These are phyloP conservation scores for Corythucha ciliata DNA, from an alignment of 2,888 invertebrate species.

Conservation along the genomic window DNA sequence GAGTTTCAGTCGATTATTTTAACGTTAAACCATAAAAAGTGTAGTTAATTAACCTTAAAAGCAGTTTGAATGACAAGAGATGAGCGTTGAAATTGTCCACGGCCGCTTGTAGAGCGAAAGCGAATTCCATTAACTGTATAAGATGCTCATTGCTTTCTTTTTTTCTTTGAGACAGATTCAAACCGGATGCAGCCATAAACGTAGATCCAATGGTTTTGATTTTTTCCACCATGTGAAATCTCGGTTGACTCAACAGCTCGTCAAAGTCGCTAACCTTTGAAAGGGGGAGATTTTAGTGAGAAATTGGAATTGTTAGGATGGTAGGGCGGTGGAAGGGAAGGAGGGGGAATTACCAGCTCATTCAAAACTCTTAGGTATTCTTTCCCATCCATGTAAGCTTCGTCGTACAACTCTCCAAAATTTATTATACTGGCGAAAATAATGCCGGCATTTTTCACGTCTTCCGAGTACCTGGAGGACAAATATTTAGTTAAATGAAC, in stretches of 20 bases:
- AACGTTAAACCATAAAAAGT: background rate
- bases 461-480: constrained; percentile 70
- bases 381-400: constrained; percentile 87
- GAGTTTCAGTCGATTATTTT: background rate
- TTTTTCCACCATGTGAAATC: constrained; percentile 85
- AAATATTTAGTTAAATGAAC: background rate
- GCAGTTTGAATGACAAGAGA: constrained; percentile 79
- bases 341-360: constrained; percentile 58
- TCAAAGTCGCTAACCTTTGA: constrained; percentile 63
- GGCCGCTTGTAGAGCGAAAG: constrained; percentile 79
- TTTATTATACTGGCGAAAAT: constrained; percentile 95
- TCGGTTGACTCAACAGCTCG: constrained; percentile 68
- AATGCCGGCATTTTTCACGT: constrained; percentile 83
- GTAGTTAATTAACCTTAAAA: constrained; percentile 48
- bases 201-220: constrained; percentile 96
- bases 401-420: constrained; percentile 96
- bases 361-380: constrained; percentile 91
- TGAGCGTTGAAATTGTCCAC: constrained; percentile 82
- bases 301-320: background rate
- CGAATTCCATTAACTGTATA: constrained; percentile 86
- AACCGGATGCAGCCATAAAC: constrained; percentile 94
- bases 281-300: background rate
- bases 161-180: constrained; percentile 71
- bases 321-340: background rate
- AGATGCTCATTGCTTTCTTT: constrained; percentile 66